Evolutionary conservation across 2,888 invertebrate genomes (phyloP).

Genomic region (Melieria picta): DNA sequence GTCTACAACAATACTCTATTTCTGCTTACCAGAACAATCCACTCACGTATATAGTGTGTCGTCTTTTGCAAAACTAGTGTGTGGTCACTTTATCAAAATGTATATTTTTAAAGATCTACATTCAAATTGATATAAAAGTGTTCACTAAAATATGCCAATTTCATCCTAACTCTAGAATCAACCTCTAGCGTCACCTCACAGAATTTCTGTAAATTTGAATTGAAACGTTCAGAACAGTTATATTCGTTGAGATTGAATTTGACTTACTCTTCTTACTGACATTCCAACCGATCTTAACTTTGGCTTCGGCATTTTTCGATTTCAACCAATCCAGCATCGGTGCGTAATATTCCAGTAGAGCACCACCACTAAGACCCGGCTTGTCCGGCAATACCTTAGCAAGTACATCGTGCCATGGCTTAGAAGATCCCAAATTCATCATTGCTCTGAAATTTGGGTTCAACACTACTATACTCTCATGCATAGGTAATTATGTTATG

Average conservation of each 20-base stretch:
- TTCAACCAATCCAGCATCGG: constrained; percentile 67
- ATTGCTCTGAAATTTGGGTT: constrained; percentile 60
- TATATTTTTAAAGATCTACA: too few species aligned
- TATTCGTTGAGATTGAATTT: constrained; percentile 74
- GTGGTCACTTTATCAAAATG: too few species aligned
- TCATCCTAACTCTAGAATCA: background rate
- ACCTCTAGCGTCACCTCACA: constrained; percentile 29
- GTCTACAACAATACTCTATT: too few species aligned
- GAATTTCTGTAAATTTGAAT: constrained; percentile 43
- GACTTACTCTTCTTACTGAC: constrained; percentile 61
- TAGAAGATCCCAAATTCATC: constrained; percentile 73
- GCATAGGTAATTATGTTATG: background rate
- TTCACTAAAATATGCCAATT: background rate
- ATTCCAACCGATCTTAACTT: constrained; percentile 59
- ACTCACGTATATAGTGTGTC: too few species aligned
- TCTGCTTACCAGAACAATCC: too few species aligned
- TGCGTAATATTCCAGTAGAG: constrained; percentile 81
- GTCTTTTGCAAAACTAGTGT: too few species aligned
- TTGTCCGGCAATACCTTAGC: constrained; percentile 77
- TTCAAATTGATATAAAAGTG: too few species aligned
- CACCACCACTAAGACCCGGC: constrained; percentile 76
- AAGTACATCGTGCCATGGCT: constrained; percentile 82
- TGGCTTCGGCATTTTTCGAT: constrained; percentile 50
- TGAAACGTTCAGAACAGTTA: constrained; percentile 72
- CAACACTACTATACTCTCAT: background rate